A percentile compares a stretch with the other conserved stretches of the same genome.
These are phyloP conservation scores for Anastatus disparis DNA, from an alignment of 1,140 invertebrate genomes.

Conservation along the genomic window DNA sequence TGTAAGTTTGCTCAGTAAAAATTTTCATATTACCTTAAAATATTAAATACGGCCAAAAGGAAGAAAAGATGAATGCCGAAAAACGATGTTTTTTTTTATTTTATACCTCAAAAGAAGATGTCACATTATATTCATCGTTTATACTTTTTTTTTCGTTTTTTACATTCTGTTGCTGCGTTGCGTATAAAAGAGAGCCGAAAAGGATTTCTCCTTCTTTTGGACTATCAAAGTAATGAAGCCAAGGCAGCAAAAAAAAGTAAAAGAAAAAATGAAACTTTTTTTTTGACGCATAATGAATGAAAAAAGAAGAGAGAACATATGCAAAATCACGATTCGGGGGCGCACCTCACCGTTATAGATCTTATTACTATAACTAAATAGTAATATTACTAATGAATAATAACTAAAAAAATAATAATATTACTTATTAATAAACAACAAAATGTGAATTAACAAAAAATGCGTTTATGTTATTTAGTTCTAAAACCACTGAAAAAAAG, in stretches of 20 bases:
- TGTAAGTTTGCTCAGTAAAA: too few relatives aligned
- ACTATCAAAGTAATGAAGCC: not conserved
- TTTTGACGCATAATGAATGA: not conserved
- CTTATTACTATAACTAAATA: constrained; percentile 50
- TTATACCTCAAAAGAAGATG: too few relatives aligned
- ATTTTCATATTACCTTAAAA: too few relatives aligned
- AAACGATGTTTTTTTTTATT: too few relatives aligned
- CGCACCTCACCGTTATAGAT: constrained; percentile 61
- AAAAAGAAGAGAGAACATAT: constrained; percentile 37
- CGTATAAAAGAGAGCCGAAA: too few relatives aligned
- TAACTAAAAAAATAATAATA: constrained; percentile 52
- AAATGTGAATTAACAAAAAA: constrained; percentile 58
- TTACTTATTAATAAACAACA: constrained; percentile 59
- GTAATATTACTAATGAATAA: constrained; percentile 43
- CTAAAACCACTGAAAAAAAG: constrained; percentile 60
- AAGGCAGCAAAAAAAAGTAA: constrained; percentile 2
- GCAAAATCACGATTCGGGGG: constrained; percentile 51
- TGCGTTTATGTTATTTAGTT: constrained; percentile 67
- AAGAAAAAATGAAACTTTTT: too few relatives aligned
- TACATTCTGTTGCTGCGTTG: too few relatives aligned
- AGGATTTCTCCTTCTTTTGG: not conserved
- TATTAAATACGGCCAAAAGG: too few relatives aligned
- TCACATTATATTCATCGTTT: too few relatives aligned
- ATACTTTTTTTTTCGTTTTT: too few relatives aligned
- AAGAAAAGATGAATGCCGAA: too few relatives aligned